phyloP scores from a whole-genome alignment of 92 coral and sea anemone genomes.

The Paramuricea clavata region DNA sequence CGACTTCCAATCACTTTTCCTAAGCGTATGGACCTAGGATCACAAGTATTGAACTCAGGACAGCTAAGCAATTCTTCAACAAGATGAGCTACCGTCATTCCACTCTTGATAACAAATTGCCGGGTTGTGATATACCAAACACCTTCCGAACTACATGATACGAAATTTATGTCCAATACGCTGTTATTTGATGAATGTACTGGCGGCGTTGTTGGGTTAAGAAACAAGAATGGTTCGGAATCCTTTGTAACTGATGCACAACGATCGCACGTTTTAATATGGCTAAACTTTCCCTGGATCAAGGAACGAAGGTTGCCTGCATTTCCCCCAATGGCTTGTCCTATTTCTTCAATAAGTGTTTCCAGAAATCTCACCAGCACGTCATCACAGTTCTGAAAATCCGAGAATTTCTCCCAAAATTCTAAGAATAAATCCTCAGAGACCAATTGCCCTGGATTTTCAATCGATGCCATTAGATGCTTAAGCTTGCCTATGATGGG shows the following conservation, averaged over 20 bases:
- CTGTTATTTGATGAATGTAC: not conserved
- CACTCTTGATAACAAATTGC: not conserved
- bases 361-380: conserved; percentile 14
- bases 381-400: conserved; percentile 17
- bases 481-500: not conserved
- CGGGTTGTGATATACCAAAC: conserved; percentile 9
- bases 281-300: conserved; percentile 41
- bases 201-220: conserved; percentile 16
- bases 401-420: not conserved
- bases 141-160: conserved; percentile 1
- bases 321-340: too few relatives aligned
- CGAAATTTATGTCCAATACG: not conserved
- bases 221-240: conserved; percentile 26
- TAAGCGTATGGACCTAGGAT: not conserved
- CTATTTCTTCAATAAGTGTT: not conserved
- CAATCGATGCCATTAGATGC: not conserved
- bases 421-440: not conserved
- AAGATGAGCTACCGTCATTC: not conserved
- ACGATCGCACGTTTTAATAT: conserved; percentile 2
- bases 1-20: conserved; percentile 16
- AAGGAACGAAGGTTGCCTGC: not conserved
- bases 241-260: conserved; percentile 7
- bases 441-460: not conserved
- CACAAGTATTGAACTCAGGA: conserved; percentile 14
- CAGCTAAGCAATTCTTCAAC: conserved; percentile 8